phyloP scores from a whole-genome alignment of 2,888 invertebrate species.

The Pterostichus madidus region DNA sequence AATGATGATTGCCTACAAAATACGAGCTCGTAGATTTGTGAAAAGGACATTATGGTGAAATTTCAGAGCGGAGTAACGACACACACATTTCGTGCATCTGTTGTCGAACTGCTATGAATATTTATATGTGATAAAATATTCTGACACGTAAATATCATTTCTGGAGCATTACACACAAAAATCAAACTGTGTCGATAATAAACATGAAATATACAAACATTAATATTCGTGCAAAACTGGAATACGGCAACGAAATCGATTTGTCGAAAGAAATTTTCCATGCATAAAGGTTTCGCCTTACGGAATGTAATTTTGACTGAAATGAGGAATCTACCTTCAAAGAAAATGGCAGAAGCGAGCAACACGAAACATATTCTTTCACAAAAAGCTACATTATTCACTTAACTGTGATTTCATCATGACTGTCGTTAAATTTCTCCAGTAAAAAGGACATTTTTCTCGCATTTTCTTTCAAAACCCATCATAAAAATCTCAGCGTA shows the following conservation, averaged over 20 bases:
- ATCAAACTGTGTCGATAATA: conserved; percentile 44
- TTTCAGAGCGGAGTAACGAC: conserved; percentile 7
- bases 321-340: conserved; percentile 13
- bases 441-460: too few species aligned
- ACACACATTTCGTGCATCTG: conserved; percentile 12
- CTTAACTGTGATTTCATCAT: conserved; percentile 1
- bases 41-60: conserved; percentile 10
- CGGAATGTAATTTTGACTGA: conserved; percentile 9
- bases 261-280: too few species aligned
- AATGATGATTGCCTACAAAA: background rate
- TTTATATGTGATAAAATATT: conserved; percentile 28
- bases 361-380: background rate
- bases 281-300: background rate
- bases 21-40: background rate
- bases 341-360: background rate
- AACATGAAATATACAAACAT: conserved; percentile 41
- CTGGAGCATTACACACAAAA: conserved; percentile 17
- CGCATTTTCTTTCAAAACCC: background rate
- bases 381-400: background rate
- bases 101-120: conserved; percentile 39
- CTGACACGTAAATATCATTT: conserved; percentile 26
- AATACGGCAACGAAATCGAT: background rate
- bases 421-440: too few species aligned
- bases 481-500: background rate
- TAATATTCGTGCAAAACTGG: conserved; percentile 13